A percentile compares a stretch with the other conserved stretches of the same genome.
Conservation (phyloP, 1,140 invertebrate species). For the Penaeus indicus region DNA sequence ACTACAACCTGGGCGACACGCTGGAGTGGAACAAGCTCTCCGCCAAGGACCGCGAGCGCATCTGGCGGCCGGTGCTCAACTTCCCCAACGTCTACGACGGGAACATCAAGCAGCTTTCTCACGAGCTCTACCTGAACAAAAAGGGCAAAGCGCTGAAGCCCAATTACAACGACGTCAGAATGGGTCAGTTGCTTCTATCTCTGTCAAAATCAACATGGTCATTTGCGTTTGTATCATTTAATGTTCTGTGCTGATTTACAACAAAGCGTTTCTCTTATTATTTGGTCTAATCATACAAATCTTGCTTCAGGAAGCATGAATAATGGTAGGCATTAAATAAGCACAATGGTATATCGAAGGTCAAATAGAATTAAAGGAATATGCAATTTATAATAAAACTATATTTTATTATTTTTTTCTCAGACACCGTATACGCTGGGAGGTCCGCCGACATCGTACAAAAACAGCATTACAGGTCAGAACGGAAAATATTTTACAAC, state of each 20-base stretch:
- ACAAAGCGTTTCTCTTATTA: too few species aligned
- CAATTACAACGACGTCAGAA: constrained; percentile 60
- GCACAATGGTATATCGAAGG: too few species aligned
- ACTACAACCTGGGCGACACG: constrained; percentile 57
- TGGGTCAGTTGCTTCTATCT: constrained; percentile 39
- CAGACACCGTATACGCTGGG: constrained; percentile 52
- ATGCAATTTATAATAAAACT: background rate
- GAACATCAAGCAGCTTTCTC: constrained; percentile 47
- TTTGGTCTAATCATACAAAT: too few species aligned
- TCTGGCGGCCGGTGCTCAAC: constrained; percentile 49
- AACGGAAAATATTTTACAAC: too few species aligned
- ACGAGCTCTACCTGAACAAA: constrained; percentile 45
- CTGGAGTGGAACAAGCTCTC: constrained; percentile 58
- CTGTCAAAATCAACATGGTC: background rate
- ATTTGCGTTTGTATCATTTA: background rate
- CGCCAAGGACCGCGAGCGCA: constrained; percentile 1
- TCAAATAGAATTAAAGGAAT: too few species aligned
- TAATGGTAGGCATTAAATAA: too few species aligned
- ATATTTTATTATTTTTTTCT: background rate
- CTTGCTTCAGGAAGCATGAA: too few species aligned
- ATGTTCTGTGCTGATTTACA: background rate
- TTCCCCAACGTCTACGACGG: constrained; percentile 63
- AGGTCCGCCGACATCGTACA: constrained; percentile 46
- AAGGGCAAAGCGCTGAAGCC: constrained; percentile 24
- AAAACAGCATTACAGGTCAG: constrained; percentile 48